A percentile compares a stretch with the other conserved stretches of the same genome.
phyloP scores from a whole-genome alignment of 1,140 invertebrate genomes.

The Pogonognathellus flavescens region DNA sequence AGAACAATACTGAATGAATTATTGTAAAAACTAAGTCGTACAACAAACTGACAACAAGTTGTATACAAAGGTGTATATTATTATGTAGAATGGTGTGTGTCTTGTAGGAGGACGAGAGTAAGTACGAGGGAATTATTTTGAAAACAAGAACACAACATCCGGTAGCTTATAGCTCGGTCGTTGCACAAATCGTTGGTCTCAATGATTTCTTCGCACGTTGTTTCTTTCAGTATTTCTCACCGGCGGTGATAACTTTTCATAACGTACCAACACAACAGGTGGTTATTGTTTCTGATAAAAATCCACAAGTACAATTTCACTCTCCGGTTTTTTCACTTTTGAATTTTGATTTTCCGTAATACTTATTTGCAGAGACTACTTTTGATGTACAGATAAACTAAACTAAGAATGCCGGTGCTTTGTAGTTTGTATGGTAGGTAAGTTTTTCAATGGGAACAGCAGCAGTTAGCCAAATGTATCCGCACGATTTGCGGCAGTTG shows the following conservation, averaged over 20 bases:
- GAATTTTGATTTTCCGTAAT: no score
- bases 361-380: no score
- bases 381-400: no score
- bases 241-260: background rate
- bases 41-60: no score
- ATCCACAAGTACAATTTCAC: conserved; percentile 1
- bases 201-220: conserved; percentile 38
- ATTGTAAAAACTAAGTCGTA: background rate
- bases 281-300: background rate
- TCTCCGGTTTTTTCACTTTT: background rate
- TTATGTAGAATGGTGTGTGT: no score
- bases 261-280: background rate
- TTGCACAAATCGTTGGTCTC: conserved; percentile 23
- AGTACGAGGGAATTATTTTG: conserved; percentile 22
- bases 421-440: no score
- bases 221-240: conserved; percentile 24
- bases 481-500: no score
- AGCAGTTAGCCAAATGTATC: no score
- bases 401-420: no score
- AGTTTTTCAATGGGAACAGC: no score
- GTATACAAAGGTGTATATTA: no score
- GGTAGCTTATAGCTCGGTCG: conserved; percentile 30
- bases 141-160: conserved; percentile 53
- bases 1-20: conserved; percentile 19
- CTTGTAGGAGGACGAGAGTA: background rate